These are phyloP conservation scores for Drosophila fuyamai DNA, from an alignment of 1,140 invertebrate species.

Conservation along the genomic window DNA sequence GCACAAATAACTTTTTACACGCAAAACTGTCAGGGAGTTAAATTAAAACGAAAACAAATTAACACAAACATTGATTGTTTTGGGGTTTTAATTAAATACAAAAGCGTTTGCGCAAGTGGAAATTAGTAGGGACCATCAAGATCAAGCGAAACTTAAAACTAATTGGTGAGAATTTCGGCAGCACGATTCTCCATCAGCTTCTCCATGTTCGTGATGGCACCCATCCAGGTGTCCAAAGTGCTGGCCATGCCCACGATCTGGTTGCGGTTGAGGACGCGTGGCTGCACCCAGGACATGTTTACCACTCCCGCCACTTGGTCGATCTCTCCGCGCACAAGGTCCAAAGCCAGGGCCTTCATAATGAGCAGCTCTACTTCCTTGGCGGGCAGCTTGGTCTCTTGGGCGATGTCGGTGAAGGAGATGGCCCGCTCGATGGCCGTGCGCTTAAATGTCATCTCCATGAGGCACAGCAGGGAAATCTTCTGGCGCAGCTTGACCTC, in stretches of 20 bases:
- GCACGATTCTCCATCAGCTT: conserved; percentile 92
- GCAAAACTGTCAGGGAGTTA: conserved; percentile 32
- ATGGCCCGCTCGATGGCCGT: conserved; percentile 91
- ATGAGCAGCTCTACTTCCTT: conserved; percentile 97
- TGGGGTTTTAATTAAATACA: conserved; percentile 67
- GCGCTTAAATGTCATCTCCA: conserved; percentile 95
- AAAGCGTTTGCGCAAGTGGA: conserved; percentile 55
- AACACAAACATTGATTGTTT: conserved; percentile 11
- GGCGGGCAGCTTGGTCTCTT: conserved; percentile 92
- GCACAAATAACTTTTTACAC: conserved; percentile 42
- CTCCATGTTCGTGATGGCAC: conserved; percentile 93
- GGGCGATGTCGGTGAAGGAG: conserved; percentile 96
- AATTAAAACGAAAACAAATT: conserved; percentile 31
- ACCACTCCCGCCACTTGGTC: conserved; percentile 94
- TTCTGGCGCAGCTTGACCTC: conserved; percentile 95
- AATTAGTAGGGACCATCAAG: conserved; percentile 37
- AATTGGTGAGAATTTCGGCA: conserved; percentile 91
- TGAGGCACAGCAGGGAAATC: conserved; percentile 97
- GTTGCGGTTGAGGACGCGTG: conserved; percentile 92
- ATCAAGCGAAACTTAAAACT: conserved; percentile 42
- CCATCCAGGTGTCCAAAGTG: conserved; percentile 92
- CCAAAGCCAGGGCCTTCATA: conserved; percentile 99
- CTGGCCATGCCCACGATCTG: conserved; percentile 93
- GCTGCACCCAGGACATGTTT: conserved; percentile 96
- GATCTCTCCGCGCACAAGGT: conserved; percentile 96